Base-by-base conservation (phyloP, 2,888 invertebrate genomes). In the Ophioninae sp. region DNA sequence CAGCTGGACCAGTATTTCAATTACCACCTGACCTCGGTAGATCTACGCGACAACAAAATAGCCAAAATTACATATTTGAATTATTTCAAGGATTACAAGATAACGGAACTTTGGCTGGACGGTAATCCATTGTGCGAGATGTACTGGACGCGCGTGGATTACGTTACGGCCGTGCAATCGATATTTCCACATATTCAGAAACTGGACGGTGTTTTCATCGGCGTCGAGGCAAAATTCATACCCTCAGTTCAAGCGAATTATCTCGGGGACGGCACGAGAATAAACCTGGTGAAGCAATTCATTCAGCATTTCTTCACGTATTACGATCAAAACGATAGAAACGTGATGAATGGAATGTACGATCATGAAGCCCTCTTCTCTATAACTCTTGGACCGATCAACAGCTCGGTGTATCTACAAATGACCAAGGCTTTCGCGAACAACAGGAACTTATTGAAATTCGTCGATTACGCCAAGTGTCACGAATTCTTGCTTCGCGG, bases 391-490 rank as follows among this genome's bases (percentile, higher is more conserved):
- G 92, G 92, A 3, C 82, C 85, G 2, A 85, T 90, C 2, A 82
- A 87, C 2, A 91, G 90, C 77, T 87, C 88, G n/a, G 72, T 67
- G 17, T 91, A 92, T n/a, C 89, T 90, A 76, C 90, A 91, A 77
- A 86, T 92, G 78, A 88, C 89, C 20, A 91, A 90, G 79, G 85
- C 87, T 0, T 90, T 92, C 81, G 87, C 88, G 0, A 88, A 82
- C 6, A 92, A 93, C 41, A 87, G 93, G 77, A 93, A 93, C 86
- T 85, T 93, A 61, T 81, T 92, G 6, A 93, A 93, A 83, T 92
- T 92, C 65, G 92, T 91, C 0, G 93, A 93, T 67, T 93, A 92
- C 64, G 92, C 93, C 0, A 92, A 92, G 50, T 92, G 92, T 57
- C 89, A 91, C 50, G 92, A 93, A 78, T 91, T 89, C 76, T 77